Conservation (phyloP, 37 sponge, comb jelly and placozoan species). For the Oopsacas minuta region DNA sequence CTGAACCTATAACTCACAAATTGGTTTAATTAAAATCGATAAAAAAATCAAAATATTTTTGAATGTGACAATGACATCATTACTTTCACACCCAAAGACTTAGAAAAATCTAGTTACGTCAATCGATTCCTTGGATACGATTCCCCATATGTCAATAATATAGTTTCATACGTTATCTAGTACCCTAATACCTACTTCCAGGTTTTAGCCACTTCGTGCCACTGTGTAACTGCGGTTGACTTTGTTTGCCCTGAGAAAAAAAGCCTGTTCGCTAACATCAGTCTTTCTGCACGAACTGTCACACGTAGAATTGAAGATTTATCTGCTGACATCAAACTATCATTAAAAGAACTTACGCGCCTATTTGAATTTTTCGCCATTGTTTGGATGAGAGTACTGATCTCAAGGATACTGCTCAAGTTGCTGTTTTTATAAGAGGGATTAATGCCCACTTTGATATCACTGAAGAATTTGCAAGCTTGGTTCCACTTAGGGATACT, state of each 20-base stretch:
- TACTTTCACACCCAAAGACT: too few species aligned
- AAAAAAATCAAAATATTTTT: too few species aligned
- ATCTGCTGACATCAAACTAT: background rate
- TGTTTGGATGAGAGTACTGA: conserved; percentile 7
- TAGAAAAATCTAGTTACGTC: too few species aligned
- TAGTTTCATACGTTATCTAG: too few species aligned
- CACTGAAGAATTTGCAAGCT: background rate
- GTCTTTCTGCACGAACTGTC: conserved; percentile 19
- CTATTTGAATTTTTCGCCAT: background rate
- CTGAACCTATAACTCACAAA: too few species aligned
- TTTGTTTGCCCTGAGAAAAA: background rate
- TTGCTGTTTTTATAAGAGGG: background rate
- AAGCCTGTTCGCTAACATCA: background rate
- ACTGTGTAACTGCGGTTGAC: background rate
- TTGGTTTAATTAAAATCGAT: too few species aligned
- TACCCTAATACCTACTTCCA: too few species aligned
- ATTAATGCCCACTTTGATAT: background rate
- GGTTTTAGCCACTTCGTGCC: too few species aligned
- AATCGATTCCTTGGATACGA: too few species aligned
- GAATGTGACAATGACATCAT: too few species aligned
- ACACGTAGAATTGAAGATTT: conserved; percentile 9
- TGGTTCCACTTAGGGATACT: conserved; percentile 3
- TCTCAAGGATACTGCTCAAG: background rate
- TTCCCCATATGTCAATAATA: too few species aligned
- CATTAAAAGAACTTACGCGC: background rate